Conservation (phyloP, 1,140 invertebrate genomes). For the Lepidotrigona ventralis region DNA sequence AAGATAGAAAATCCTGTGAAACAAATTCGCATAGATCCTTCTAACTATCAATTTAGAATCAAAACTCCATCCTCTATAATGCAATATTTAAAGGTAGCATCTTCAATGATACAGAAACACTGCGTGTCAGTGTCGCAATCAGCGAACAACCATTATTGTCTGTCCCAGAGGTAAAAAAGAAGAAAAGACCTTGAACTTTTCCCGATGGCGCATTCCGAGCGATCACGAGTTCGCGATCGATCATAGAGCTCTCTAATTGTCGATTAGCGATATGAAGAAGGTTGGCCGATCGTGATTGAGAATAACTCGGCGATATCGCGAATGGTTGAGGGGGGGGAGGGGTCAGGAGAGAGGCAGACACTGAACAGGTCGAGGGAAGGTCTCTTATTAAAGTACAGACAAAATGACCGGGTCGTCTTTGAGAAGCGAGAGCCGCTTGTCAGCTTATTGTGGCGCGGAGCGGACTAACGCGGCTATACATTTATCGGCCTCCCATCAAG, state of each 20-base stretch:
- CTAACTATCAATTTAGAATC: no score
- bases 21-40: no score
- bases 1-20: not conserved
- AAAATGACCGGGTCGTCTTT: slow-evolving; percentile 59
- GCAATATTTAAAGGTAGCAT: not conserved
- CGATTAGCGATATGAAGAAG: slow-evolving; percentile 27
- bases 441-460: slow-evolving; percentile 56
- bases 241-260: slow-evolving; percentile 29
- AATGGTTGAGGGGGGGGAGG: no score
- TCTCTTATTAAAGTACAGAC: slow-evolving; percentile 57
- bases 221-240: slow-evolving; percentile 13
- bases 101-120: not conserved
- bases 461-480: slow-evolving; percentile 47
- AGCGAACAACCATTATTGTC: not conserved
- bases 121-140: not conserved
- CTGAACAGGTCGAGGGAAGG: slow-evolving; percentile 42
- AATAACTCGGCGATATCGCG: slow-evolving; percentile 4
- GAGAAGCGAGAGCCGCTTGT: slow-evolving; percentile 55
- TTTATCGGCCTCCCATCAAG: slow-evolving; percentile 63
- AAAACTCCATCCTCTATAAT: not conserved
- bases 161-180: not conserved
- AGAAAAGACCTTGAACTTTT: not conserved
- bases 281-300: not conserved
- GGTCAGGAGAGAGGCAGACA: not conserved
- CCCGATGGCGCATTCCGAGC: not conserved